Base-by-base conservation (phyloP, 2,797 vertebrate species). In the Gephyroberyx darwinii region DNA sequence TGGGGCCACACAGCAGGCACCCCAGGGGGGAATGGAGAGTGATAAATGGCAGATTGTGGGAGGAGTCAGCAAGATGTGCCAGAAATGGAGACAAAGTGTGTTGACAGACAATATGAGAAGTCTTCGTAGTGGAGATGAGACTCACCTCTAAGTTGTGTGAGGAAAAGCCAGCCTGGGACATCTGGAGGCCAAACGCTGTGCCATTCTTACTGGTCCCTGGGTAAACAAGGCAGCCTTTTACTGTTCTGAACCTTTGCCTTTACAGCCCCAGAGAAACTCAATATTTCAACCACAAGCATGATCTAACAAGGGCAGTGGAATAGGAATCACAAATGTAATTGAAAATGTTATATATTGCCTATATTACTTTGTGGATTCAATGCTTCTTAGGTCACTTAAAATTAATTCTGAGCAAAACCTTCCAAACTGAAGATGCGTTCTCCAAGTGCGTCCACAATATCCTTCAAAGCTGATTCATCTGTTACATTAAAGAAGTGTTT, bases 151-250 rank as follows among this genome's bases (percentile, higher is more conserved):
- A 95, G 51, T 96, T 92, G 13, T 98, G 97, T 0, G 96, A 95
- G n/a, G 98, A 99, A 89, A 99, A 99, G 79, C 98, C 98, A 0
- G 97, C 98, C 90, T 99, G 98, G 48, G 98, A 98, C 98, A 99
- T 99, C 90, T 99, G 98, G 87, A 99, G 93, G 7, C 97, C 97
- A 77, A 99, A 99, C 83, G 98, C 98, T 26, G 97, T 98, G 85
- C 97, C 98, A 0, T 99, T 99, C 92, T 96, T 98, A 87, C 95
- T 99, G 78, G 97, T 98, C 87, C 98, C 98, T 99, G 83, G 68
- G 80, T 75, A 90, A 91, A 91, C 82, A 91, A 82, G 75, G 76
- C 77, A 77, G 59, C 60, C 37, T 74, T 77, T 76, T 35, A 81
- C 45, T 64, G 51, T 39, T 75, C 17, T 78, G 50, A 86, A 64